Conservation (phyloP, 2,888 invertebrate genomes). For the Ceraclea dissimilis region DNA sequence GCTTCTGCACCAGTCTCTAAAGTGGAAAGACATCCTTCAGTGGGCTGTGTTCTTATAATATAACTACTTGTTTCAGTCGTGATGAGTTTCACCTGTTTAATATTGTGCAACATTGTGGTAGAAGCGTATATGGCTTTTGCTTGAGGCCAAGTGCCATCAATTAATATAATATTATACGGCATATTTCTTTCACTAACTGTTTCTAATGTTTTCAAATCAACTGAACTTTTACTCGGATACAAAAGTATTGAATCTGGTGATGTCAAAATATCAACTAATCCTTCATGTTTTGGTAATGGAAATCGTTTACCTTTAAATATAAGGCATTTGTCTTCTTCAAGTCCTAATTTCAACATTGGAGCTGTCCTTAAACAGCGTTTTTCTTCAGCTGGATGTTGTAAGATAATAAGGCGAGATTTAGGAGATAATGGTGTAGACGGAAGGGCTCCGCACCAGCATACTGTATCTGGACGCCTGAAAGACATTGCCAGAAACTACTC, state of each 20-base stretch:
- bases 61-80: constrained; percentile 71
- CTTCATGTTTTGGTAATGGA: constrained; percentile 58
- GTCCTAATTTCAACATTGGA: constrained; percentile 75
- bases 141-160: constrained; percentile 96
- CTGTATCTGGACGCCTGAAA: constrained; percentile 69
- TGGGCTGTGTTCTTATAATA: constrained; percentile 89
- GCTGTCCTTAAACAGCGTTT: constrained; percentile 83
- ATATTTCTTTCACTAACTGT: constrained; percentile 35
- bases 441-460: constrained; percentile 87
- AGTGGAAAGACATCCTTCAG: constrained; percentile 85
- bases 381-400: constrained; percentile 93
- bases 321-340: constrained; percentile 67
- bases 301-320: constrained; percentile 79
- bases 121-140: constrained; percentile 86
- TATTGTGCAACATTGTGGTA: constrained; percentile 63
- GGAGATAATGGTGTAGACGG: constrained; percentile 64
- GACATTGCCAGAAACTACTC: constrained; percentile 9
- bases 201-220: constrained; percentile 54
- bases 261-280: constrained; percentile 58
- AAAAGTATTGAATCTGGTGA: constrained; percentile 65
- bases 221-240: constrained; percentile 71
- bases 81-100: constrained; percentile 76
- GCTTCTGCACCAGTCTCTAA: constrained; percentile 80
- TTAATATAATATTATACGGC: constrained; percentile 69
- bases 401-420: constrained; percentile 64